Base-by-base conservation (phyloP, 2,888 invertebrate genomes). In the Lepidochitona cinerea region DNA sequence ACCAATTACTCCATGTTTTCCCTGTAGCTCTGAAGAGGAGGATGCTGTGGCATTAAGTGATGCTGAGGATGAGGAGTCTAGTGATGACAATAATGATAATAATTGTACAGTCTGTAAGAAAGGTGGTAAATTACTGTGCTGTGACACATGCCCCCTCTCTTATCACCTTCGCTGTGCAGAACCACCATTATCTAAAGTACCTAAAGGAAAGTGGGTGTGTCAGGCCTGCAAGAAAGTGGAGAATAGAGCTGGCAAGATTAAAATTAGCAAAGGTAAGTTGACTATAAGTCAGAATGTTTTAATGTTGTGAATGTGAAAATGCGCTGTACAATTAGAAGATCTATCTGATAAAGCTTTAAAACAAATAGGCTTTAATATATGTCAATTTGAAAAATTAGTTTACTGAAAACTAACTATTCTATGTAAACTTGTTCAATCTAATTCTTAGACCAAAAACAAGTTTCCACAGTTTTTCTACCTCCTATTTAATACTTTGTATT, bases 201-300 rank as follows among this genome's bases (percentile, higher is more conserved):
- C 87, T 1, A 80, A 79, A 68, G 84, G 85, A 52, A 85, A 84
- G 72, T 87, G 87, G 87, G 73, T 83, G 70, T 87, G 87, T 75
- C 85, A 86, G 72, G 79, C 83, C 6, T 87, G 87, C 75, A 23
- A 82, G 67, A 85, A 83, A 6, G 80, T 79, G 1, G 83, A 81
- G 37, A 78, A 78, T 7, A 81, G 80, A 33, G 67, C 74, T 33
- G 85, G 84, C 18, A 82, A 81, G 72, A 77, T 81, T 53, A 79
- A 81, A 72, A 73, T 81, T 35, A 75, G 35, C 23, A 66, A 59
- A 59, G 59, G 59, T 59, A 26, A 26, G 32, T 59, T 4, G 4
- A 7, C n/a, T n/a, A n/a, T n/a, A n/a, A n/a, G n/a, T n/a, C n/a
- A n/a, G n/a, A n/a, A n/a, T n/a, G n/a, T n/a, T n/a, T n/a, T n/a